Percentiles rank a stretch among this genome's conserved stretches.
These are phyloP conservation scores for Pandemis cinnamomeana DNA, from an alignment of 2,888 invertebrate species.

Conservation along the genomic window DNA sequence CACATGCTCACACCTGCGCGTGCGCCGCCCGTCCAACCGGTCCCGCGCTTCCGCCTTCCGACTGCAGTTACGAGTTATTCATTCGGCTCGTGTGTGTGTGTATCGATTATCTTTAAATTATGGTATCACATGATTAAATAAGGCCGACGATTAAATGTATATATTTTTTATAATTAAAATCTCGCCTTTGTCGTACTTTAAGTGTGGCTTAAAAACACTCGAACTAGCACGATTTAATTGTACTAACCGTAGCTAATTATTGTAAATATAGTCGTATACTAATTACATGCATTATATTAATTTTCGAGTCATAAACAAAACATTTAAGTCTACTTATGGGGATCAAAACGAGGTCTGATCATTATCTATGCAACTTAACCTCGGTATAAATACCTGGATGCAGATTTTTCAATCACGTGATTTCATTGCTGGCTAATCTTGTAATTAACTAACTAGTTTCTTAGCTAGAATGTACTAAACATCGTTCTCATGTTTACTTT, in stretches of 20 bases:
- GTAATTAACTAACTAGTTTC: slow-evolving; percentile 7
- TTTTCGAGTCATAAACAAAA: slow-evolving; percentile 15
- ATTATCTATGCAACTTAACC: slow-evolving; percentile 17
- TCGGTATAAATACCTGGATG: slow-evolving; percentile 14
- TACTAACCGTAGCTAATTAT: too few relatives aligned
- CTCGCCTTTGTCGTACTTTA: not conserved
- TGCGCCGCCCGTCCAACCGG: slow-evolving; percentile 34
- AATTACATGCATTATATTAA: not conserved
- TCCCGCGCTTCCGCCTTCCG: slow-evolving; percentile 38
- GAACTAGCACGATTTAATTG: not conserved
- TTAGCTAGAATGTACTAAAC: not conserved
- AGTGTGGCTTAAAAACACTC: not conserved
- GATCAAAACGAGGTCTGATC: slow-evolving; percentile 14
- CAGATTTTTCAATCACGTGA: slow-evolving; percentile 27
- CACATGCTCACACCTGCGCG: slow-evolving; percentile 4
- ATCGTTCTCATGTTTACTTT: not conserved
- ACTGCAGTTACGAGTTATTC: slow-evolving; percentile 35
- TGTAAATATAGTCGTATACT: not conserved
- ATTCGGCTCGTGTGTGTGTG: slow-evolving; percentile 21
- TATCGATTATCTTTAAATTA: slow-evolving; percentile 13
- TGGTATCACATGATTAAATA: not conserved
- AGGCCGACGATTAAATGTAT: not conserved
- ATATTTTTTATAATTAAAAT: too few relatives aligned
- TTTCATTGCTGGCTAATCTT: slow-evolving; percentile 20
- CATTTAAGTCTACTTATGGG: slow-evolving; percentile 13